A percentile compares a stretch with the other conserved stretches of the same genome.
Evolutionary conservation across 2,797 vertebrate species (phyloP).

Genomic region (Pipistrellus kuhlii): DNA sequence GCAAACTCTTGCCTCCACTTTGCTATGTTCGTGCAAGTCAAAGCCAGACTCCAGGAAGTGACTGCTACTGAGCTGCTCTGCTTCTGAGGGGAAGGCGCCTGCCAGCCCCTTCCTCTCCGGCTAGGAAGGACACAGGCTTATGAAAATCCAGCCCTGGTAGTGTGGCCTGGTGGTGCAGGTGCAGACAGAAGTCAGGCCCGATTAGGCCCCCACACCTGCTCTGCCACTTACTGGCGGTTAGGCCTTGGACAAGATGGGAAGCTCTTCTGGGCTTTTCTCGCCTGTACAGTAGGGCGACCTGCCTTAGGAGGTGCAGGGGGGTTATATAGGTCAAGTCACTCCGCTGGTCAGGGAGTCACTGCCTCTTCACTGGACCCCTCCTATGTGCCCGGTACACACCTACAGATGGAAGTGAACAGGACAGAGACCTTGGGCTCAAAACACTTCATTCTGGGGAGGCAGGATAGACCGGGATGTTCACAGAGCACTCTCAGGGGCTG

Average conservation of each 20-base stretch:
- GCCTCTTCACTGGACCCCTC: fast-evolving
- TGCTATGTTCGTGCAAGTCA: background rate
- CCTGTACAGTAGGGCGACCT: too few relatives aligned
- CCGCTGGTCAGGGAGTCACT: background rate
- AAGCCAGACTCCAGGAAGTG: background rate
- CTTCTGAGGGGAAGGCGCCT: background rate
- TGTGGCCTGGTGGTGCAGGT: background rate
- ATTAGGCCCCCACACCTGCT: background rate
- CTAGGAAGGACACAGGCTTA: fast-evolving
- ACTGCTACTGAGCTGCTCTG: fast-evolving
- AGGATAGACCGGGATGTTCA: fast-evolving
- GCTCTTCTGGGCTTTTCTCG: background rate
- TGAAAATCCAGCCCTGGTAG: background rate
- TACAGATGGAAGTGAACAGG: background rate
- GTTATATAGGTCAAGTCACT: background rate
- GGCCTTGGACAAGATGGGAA: background rate
- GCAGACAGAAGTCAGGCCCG: background rate
- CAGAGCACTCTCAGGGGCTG: background rate
- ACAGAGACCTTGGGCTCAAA: too few relatives aligned
- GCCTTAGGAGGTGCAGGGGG: background rate
- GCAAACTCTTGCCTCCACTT: background rate
- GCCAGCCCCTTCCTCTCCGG: background rate
- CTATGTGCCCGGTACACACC: fast-evolving
- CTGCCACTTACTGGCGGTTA: background rate
- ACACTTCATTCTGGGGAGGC: background rate